phyloP scores from a whole-genome alignment of 2,113 vertebrate genomes.

The Trogon melanurus region DNA sequence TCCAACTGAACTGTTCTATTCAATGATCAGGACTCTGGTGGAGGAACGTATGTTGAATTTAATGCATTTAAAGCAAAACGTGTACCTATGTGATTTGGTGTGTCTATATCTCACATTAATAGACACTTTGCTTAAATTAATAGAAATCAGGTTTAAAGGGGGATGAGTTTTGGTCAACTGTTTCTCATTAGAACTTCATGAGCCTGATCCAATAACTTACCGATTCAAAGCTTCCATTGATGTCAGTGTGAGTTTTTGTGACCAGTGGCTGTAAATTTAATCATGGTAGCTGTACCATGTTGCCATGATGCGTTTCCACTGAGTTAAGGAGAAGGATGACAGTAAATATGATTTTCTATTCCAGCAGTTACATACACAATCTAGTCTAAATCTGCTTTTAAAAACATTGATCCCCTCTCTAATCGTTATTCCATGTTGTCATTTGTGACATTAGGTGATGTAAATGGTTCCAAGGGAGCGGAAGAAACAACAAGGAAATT shows the following conservation, averaged over 20 bases:
- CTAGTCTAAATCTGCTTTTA: not conserved
- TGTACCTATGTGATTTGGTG: not conserved
- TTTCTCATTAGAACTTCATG: not conserved
- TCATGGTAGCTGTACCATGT: not conserved
- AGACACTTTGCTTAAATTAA: not conserved
- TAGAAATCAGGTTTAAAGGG: not conserved
- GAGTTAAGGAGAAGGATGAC: not conserved
- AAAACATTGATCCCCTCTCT: not conserved
- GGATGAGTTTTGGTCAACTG: not conserved
- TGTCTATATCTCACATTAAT: not conserved
- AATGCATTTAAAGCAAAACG: not conserved
- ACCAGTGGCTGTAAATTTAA: not conserved
- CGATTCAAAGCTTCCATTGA: not conserved
- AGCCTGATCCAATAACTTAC: not conserved
- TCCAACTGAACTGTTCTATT: not conserved
- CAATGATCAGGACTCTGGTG: not conserved
- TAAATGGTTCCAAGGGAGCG: not conserved
- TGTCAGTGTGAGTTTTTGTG: not conserved
- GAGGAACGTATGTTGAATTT: not conserved
- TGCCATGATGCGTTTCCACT: not conserved
- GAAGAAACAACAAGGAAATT: slow-evolving; percentile 8
- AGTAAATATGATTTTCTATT: not conserved
- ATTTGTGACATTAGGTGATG: slow-evolving; percentile 29
- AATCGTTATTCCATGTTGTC: slow-evolving; percentile 21
- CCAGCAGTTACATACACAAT: not conserved